Conservation (phyloP, 2,888 invertebrate species). For the Chorisops tibialis region DNA sequence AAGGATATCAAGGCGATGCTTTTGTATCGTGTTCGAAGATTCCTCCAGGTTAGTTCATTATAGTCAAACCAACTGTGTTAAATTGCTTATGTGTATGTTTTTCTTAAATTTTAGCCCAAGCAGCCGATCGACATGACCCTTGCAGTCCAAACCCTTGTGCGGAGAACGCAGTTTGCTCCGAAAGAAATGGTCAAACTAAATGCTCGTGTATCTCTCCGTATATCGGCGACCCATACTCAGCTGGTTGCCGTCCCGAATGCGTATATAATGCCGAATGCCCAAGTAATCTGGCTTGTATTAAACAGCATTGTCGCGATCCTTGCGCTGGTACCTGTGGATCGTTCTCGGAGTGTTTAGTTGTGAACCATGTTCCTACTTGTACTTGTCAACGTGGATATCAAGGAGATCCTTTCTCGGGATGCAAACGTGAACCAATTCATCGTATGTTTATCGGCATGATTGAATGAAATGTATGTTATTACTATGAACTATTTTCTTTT, state of each 20-base stretch:
- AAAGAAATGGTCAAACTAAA: constrained; percentile 64
- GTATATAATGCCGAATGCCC: constrained; percentile 77
- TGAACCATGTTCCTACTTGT: constrained; percentile 80
- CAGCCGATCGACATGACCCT: constrained; percentile 55
- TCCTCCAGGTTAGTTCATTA: constrained; percentile 35
- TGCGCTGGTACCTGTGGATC: constrained; percentile 80
- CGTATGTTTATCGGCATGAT: constrained; percentile 56
- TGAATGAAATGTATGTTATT: constrained; percentile 36
- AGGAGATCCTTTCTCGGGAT: constrained; percentile 81
- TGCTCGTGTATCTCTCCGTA: constrained; percentile 87
- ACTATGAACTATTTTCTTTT: neutral
- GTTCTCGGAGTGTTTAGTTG: constrained; percentile 77
- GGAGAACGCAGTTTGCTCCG: constrained; percentile 75
- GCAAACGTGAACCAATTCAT: constrained; percentile 58
- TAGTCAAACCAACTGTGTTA: neutral
- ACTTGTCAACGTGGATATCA: constrained; percentile 71
- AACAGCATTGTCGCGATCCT: constrained; percentile 81
- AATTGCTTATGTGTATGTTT: constrained; percentile 21
- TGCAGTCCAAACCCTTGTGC: constrained; percentile 82
- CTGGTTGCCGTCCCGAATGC: constrained; percentile 84
- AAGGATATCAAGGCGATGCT: constrained; percentile 78
- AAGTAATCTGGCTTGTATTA: constrained; percentile 71
- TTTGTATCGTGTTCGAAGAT: constrained; percentile 72
- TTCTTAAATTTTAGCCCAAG: neutral
- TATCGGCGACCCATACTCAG: constrained; percentile 80